Percentiles rank a stretch among this genome's conserved stretches.
Evolutionary conservation across 2,888 invertebrate species (phyloP).

Genomic region (Drosophila stalkeri): DNA sequence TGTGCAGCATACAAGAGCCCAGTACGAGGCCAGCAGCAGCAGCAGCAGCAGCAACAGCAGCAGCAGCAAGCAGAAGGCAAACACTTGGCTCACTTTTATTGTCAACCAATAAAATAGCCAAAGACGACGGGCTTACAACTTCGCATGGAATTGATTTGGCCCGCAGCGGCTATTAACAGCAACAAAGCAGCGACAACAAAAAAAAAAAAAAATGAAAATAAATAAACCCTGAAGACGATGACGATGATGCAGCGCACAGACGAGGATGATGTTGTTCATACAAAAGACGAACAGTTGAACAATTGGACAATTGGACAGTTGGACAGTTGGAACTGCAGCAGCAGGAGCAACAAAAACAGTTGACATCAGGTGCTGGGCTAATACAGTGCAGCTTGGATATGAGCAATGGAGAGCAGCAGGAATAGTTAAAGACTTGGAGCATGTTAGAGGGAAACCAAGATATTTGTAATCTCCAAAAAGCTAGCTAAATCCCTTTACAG

Average conservation of each 20-base stretch:
- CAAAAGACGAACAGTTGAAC: slow-evolving; percentile 20
- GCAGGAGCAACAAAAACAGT: slow-evolving; percentile 21
- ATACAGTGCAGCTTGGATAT: slow-evolving; percentile 30
- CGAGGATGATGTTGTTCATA: slow-evolving; percentile 48
- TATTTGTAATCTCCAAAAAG: too few species aligned
- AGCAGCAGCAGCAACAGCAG: not conserved
- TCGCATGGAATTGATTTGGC: slow-evolving; percentile 76
- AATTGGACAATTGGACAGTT: slow-evolving; percentile 11
- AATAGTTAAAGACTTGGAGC: not conserved
- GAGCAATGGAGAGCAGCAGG: not conserved
- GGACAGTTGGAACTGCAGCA: slow-evolving; percentile 7
- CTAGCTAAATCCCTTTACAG: too few species aligned
- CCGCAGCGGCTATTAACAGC: slow-evolving; percentile 74
- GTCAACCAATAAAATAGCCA: slow-evolving; percentile 77
- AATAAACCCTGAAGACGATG: slow-evolving; percentile 26
- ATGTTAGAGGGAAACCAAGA: too few species aligned
- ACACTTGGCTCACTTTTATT: slow-evolving; percentile 74
- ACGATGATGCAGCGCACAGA: slow-evolving; percentile 23
- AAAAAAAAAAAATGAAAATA: slow-evolving; percentile 19
- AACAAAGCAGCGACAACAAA: slow-evolving; percentile 59
- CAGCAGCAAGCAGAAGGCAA: slow-evolving; percentile 9
- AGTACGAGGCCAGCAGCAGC: slow-evolving; percentile 16
- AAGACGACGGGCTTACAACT: slow-evolving; percentile 63
- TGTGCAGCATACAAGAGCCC: slow-evolving; percentile 31
- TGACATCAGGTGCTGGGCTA: slow-evolving; percentile 56